Conservation (phyloP, 2,113 vertebrate species). For the Gymnarchus niloticus region DNA sequence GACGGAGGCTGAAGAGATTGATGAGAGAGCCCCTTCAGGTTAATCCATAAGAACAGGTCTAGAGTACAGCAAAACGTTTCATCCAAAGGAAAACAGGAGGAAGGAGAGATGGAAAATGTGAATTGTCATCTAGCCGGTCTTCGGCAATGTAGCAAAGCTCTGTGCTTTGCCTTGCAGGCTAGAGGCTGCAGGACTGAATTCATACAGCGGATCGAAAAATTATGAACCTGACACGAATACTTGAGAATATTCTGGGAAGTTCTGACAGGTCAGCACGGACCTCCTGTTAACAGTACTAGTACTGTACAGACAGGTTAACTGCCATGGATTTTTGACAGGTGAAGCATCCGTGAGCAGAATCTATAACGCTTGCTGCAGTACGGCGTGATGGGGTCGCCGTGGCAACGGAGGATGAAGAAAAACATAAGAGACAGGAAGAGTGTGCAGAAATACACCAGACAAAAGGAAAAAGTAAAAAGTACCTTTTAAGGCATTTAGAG, state of each 20-base stretch:
- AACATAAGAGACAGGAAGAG: constrained; percentile 2
- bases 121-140: neutral
- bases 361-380: neutral
- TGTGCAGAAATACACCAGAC: neutral
- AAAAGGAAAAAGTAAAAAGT: neutral
- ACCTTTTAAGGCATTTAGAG: neutral
- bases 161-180: neutral
- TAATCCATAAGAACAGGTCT: neutral
- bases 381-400: neutral
- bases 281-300: neutral
- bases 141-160: neutral
- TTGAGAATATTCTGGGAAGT: neutral
- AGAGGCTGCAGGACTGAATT: neutral
- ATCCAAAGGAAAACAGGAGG: neutral
- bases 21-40: neutral
- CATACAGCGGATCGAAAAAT: neutral
- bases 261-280: neutral
- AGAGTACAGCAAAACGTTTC: neutral
- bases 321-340: neutral
- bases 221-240: neutral
- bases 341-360: neutral
- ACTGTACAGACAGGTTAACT: neutral
- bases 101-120: neutral
- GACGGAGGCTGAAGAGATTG: neutral
- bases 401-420: neutral